Evolutionary conservation across 2,888 invertebrate genomes (phyloP).

Genomic region (Nomada ruficornis): DNA sequence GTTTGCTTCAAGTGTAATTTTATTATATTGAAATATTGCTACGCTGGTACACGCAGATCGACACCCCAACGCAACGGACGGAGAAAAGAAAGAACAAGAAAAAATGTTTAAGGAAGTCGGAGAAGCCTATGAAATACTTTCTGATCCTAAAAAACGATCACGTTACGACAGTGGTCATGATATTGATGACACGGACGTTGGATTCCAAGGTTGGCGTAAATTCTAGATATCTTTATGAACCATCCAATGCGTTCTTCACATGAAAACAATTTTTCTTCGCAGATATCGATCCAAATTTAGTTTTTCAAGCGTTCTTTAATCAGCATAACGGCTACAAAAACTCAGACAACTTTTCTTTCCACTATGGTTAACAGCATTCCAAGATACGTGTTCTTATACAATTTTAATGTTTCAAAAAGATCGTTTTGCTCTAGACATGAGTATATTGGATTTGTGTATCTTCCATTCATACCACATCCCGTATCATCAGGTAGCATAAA

Average conservation of each 20-base stretch:
- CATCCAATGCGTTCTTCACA: not conserved
- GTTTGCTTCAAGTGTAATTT: not conserved
- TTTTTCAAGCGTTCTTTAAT: slow-evolving; percentile 52
- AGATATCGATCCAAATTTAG: slow-evolving; percentile 57
- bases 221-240: not conserved
- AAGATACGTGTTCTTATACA: slow-evolving; percentile 7
- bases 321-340: slow-evolving; percentile 34
- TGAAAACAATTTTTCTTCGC: not conserved
- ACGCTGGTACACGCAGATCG: slow-evolving; percentile 87
- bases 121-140: slow-evolving; percentile 97
- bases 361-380: slow-evolving; percentile 60
- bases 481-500: slow-evolving; percentile 31
- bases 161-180: slow-evolving; percentile 97
- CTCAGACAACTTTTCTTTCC: slow-evolving; percentile 31
- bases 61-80: slow-evolving; percentile 94
- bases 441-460: slow-evolving; percentile 45
- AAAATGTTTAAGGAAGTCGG: slow-evolving; percentile 97
- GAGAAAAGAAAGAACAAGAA: slow-evolving; percentile 95
- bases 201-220: slow-evolving; percentile 70
- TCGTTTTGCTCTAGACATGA: slow-evolving; percentile 42
- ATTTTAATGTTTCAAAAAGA: slow-evolving; percentile 38
- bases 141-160: slow-evolving; percentile 94
- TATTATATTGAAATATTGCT: not conserved
- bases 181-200: slow-evolving; percentile 90
- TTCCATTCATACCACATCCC: slow-evolving; percentile 28